Evolutionary conservation across 2,888 invertebrate genomes (phyloP).

Genomic region (Caenorhabditis macrosperma): DNA sequence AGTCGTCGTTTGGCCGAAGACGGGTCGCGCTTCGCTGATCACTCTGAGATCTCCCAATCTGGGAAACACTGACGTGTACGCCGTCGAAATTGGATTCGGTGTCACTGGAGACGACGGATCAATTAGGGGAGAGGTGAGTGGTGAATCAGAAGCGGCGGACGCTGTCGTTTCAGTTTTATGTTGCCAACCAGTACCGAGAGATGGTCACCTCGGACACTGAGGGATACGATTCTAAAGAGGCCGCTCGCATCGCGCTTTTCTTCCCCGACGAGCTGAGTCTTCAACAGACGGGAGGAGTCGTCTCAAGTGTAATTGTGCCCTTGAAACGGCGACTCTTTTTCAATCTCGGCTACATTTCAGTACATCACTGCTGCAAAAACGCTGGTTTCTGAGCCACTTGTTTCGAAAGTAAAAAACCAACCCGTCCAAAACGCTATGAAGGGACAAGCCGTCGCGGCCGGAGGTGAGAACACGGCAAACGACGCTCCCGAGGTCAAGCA

Average conservation of each 20-base stretch:
- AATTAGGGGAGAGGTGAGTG: slow-evolving; percentile 12
- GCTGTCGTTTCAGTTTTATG: slow-evolving; percentile 37
- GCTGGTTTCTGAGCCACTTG: too few species aligned
- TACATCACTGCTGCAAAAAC: not conserved
- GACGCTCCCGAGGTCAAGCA: not conserved
- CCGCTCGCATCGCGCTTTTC: slow-evolving; percentile 26
- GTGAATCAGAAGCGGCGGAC: too few species aligned
- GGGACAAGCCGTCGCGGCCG: not conserved
- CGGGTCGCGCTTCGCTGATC: slow-evolving; percentile 24
- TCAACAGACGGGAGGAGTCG: not conserved
- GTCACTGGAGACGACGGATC: not conserved
- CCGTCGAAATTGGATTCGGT: slow-evolving; percentile 45
- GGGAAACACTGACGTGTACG: not conserved
- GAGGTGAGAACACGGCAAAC: too few species aligned
- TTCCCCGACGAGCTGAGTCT: not conserved
- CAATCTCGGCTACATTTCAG: not conserved
- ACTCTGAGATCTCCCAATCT: not conserved
- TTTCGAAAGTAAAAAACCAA: too few species aligned
- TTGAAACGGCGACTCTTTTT: not conserved
- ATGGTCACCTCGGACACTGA: slow-evolving; percentile 24
- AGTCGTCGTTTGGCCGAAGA: slow-evolving; percentile 44
- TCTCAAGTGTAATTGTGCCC: not conserved
- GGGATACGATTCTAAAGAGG: not conserved
- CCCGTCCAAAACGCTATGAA: too few species aligned
- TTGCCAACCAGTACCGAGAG: slow-evolving; percentile 36